phyloP scores from a whole-genome alignment of 2,888 invertebrate species.

The Phytoseiulus persimilis region DNA sequence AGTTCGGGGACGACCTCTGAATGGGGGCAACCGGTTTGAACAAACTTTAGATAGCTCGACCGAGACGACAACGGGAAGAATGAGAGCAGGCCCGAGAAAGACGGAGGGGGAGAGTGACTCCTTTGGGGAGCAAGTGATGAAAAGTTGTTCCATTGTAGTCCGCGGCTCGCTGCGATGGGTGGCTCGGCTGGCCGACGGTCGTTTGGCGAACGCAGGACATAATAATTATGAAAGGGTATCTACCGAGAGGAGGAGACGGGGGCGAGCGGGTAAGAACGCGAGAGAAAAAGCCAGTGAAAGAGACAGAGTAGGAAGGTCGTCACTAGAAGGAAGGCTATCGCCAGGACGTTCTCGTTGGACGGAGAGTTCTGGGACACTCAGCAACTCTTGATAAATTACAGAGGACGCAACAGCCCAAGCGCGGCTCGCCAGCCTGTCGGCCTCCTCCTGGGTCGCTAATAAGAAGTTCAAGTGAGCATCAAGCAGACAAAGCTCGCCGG shows the following conservation, averaged over 20 bases:
- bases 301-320: not conserved
- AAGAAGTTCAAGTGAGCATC: not conserved
- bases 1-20: not conserved
- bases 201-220: not conserved
- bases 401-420: not conserved
- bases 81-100: not conserved
- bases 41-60: not conserved
- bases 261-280: not conserved
- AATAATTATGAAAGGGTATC: conserved; percentile 5
- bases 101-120: not conserved
- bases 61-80: not conserved
- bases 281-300: not conserved
- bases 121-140: not conserved
- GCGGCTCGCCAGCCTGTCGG: not conserved
- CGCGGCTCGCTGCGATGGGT: not conserved
- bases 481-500: not conserved
- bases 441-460: not conserved
- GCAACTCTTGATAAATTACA: not conserved
- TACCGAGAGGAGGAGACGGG: not conserved
- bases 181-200: not conserved
- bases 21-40: not conserved
- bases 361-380: not conserved
- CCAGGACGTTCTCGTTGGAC: not conserved
- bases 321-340: not conserved
- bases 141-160: conserved; percentile 5